Conservation (phyloP, 1,140 invertebrate genomes). For the Drosophila saltans region DNA sequence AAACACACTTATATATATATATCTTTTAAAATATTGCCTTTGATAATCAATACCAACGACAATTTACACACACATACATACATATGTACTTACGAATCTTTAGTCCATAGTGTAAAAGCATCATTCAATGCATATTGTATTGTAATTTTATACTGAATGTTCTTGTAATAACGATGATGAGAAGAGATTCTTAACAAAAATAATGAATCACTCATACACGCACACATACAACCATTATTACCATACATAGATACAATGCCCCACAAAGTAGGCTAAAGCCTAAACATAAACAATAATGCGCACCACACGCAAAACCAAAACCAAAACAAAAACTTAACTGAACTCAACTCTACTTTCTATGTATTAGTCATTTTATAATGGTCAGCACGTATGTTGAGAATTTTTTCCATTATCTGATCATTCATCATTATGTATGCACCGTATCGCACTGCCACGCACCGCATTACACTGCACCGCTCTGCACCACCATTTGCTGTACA, state of each 20-base stretch:
- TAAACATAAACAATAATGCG: background rate
- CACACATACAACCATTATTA: background rate
- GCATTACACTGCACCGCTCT: conserved; percentile 21
- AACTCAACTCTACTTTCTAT: conserved; percentile 11
- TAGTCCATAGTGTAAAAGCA: conserved; percentile 73
- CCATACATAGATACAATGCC: background rate
- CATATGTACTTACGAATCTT: conserved; percentile 43
- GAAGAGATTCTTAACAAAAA: conserved; percentile 51
- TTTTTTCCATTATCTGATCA: conserved; percentile 11
- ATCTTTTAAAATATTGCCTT: conserved; percentile 7
- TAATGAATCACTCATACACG: conserved; percentile 19
- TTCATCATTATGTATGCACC: conserved; percentile 21
- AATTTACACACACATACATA: background rate
- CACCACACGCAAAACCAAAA: conserved; percentile 3
- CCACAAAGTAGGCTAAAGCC: background rate
- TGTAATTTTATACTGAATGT: conserved; percentile 79
- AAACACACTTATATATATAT: conserved; percentile 17
- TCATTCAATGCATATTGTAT: conserved; percentile 80
- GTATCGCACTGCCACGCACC: background rate
- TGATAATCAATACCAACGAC: background rate
- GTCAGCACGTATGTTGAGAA: conserved; percentile 17
- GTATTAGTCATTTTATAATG: conserved; percentile 4
- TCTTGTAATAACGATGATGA: conserved; percentile 70
- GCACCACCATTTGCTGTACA: conserved; percentile 22
- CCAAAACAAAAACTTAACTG: background rate